Percentiles rank a stretch among this genome's conserved stretches.
Evolutionary conservation across 2,888 invertebrate genomes (phyloP).

Genomic region (Sisyra nigra): DNA sequence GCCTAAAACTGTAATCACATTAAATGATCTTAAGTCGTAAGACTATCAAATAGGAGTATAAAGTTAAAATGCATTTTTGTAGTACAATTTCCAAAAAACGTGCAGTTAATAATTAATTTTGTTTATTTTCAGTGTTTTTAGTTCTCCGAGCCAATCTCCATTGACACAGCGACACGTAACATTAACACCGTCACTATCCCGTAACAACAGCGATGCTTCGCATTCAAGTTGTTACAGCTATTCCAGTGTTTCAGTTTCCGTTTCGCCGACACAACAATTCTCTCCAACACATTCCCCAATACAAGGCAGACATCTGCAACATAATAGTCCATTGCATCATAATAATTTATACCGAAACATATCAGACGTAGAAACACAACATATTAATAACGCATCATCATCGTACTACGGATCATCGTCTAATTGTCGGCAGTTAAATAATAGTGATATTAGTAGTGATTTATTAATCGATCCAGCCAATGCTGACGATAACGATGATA

Average conservation of each 20-base stretch:
- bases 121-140: slow-evolving; percentile 38
- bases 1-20: no score
- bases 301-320: slow-evolving; percentile 29
- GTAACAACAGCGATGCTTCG: slow-evolving; percentile 83
- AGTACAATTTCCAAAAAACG: no score
- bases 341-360: slow-evolving; percentile 36
- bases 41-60: no score
- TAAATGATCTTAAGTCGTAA: no score
- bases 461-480: slow-evolving; percentile 26
- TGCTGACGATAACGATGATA: slow-evolving; percentile 31
- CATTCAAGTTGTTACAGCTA: slow-evolving; percentile 80
- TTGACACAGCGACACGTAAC: slow-evolving; percentile 67
- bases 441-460: slow-evolving; percentile 25
- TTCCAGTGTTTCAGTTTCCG: slow-evolving; percentile 43
- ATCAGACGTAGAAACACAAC: slow-evolving; percentile 22
- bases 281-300: slow-evolving; percentile 82
- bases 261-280: slow-evolving; percentile 43
- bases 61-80: no score
- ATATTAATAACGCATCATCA: background rate
- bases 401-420: slow-evolving; percentile 18
- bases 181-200: slow-evolving; percentile 67
- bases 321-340: slow-evolving; percentile 33
- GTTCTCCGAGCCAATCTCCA: slow-evolving; percentile 76
- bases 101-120: no score
- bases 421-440: slow-evolving; percentile 15